Conservation (phyloP, 2,888 invertebrate genomes). For the Choristoneura rosaceana region DNA sequence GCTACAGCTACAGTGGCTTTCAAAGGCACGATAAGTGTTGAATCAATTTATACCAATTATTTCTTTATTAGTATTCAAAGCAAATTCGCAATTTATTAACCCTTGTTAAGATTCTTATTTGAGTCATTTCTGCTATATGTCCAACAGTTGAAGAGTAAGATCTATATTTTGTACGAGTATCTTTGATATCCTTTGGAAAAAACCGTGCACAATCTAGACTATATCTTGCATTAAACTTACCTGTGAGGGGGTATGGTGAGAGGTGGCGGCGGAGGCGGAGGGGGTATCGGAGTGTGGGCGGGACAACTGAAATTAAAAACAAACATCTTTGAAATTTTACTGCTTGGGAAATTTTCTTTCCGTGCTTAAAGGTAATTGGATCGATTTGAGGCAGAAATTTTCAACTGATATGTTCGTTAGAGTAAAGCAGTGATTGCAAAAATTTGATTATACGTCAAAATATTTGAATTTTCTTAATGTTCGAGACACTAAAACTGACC, state of each 20-base stretch:
- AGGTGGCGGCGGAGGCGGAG: conserved; percentile 86
- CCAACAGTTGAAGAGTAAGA: not conserved
- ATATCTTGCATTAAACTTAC: conserved; percentile 53
- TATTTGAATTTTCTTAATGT: no score
- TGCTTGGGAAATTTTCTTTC: conserved; percentile 16
- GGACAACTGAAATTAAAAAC: conserved; percentile 79
- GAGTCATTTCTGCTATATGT: not conserved
- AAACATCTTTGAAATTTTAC: conserved; percentile 39
- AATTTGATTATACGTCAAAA: not conserved
- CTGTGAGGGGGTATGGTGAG: conserved; percentile 82
- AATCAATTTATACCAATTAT: no score
- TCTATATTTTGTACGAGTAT: not conserved
- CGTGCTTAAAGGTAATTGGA: conserved; percentile 6
- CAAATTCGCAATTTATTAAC: no score
- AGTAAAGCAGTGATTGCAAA: not conserved
- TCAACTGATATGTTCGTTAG: not conserved
- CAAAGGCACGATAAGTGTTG: no score
- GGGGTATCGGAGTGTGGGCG: conserved; percentile 85
- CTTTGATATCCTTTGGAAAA: not conserved
- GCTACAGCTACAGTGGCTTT: no score
- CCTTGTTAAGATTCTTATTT: not conserved
- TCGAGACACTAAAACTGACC: no score
- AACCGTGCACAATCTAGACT: not conserved
- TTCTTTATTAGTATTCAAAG: no score
- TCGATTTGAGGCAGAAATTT: not conserved